These are phyloP conservation scores for Microcebus griseorufus DNA, from an alignment of 2,113 vertebrate genomes.

Conservation along the genomic window DNA sequence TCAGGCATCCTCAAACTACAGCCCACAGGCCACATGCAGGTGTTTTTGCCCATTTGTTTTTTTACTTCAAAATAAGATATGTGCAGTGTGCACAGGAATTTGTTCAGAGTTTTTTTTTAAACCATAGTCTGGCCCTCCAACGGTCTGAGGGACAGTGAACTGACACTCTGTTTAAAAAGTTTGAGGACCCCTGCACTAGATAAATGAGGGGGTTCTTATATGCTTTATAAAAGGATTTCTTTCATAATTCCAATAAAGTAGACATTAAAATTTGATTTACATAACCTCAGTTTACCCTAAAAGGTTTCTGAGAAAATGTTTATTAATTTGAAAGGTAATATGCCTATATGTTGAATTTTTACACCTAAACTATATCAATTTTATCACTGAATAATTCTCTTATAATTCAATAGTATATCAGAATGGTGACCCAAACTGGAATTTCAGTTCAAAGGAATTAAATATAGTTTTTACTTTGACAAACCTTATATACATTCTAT, in stretches of 20 bases:
- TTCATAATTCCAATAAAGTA: not conserved
- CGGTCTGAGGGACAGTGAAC: too few relatives aligned
- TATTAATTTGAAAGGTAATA: not conserved
- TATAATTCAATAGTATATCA: not conserved
- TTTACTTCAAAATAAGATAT: too few relatives aligned
- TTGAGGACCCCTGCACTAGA: not conserved
- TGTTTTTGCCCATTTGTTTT: too few relatives aligned
- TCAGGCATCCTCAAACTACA: too few relatives aligned
- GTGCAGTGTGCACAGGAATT: too few relatives aligned
- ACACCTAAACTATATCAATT: not conserved
- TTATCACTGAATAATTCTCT: conserved; percentile 26
- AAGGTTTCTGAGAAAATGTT: not conserved
- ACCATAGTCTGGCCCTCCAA: too few relatives aligned
- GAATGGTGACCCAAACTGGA: not conserved
- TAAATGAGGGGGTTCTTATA: not conserved
- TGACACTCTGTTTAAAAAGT: too few relatives aligned
- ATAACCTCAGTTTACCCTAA: conserved; percentile 15
- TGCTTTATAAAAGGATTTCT: conserved; percentile 31
- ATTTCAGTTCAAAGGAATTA: conserved; percentile 9
- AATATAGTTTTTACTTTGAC: not conserved
- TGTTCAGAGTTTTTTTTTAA: too few relatives aligned
- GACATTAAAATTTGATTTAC: conserved; percentile 21
- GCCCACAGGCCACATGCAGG: too few relatives aligned
- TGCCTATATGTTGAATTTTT: not conserved
- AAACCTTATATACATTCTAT: not conserved